Conservation (phyloP, 1,140 invertebrate species). For the Tachypleus tridentatus region DNA sequence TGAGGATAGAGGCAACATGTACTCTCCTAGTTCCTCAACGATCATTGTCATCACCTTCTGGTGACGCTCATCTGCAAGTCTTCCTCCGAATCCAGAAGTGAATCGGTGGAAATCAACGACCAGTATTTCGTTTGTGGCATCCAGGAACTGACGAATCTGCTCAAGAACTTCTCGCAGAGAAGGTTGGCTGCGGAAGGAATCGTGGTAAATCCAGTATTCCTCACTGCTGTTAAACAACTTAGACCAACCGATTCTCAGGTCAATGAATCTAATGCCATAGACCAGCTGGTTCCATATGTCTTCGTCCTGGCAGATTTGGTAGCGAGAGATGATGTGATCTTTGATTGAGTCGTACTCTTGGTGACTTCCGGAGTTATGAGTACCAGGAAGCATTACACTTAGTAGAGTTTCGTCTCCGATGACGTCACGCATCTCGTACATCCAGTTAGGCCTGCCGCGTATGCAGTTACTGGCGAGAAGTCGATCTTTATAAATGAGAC, state of each 20-base stretch:
- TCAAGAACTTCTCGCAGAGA: slow-evolving; percentile 25
- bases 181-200: slow-evolving; percentile 25
- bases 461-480: slow-evolving; percentile 44
- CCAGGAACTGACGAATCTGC: slow-evolving; percentile 27
- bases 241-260: slow-evolving; percentile 29
- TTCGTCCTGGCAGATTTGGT: slow-evolving; percentile 29
- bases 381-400: slow-evolving; percentile 50
- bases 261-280: slow-evolving; percentile 30
- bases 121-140: slow-evolving; percentile 29
- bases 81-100: slow-evolving; percentile 27
- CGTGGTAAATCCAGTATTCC: slow-evolving; percentile 31
- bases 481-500: slow-evolving; percentile 38
- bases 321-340: slow-evolving; percentile 39
- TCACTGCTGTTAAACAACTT: slow-evolving; percentile 20
- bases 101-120: slow-evolving; percentile 33
- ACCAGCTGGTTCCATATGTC: slow-evolving; percentile 30
- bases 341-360: slow-evolving; percentile 35
- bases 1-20: slow-evolving; percentile 35
- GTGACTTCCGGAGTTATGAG: slow-evolving; percentile 54
- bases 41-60: slow-evolving; percentile 38
- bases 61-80: slow-evolving; percentile 32
- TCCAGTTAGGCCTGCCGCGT: slow-evolving; percentile 40
- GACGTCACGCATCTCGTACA: background rate
- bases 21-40: slow-evolving; percentile 38
- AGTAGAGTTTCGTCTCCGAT: slow-evolving; percentile 42